Evolutionary conservation across 2,113 vertebrate species (phyloP), one percentile per base, ranked within the genome.

Genomic region (Calyptommatus sinebrachiatus): DNA sequence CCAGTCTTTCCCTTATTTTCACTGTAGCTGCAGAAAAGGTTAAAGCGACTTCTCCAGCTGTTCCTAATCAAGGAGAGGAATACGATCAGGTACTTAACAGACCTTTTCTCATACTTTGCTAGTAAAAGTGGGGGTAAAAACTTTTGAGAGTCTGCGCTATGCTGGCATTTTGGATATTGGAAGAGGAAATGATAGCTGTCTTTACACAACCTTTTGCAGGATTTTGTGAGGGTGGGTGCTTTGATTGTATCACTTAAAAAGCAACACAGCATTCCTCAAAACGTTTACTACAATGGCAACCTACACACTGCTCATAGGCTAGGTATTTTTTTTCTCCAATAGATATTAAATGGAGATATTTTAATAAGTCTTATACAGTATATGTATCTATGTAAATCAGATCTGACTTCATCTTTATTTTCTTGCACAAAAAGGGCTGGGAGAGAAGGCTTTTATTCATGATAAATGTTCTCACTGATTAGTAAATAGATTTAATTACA

Each of bases 81-180:
- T 57, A 14, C 53, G 18, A 57, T 18, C 12, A 57, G 53, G 53
- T 57, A 57, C 18, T 14, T 14, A 57, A 57, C 53, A 57, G 53
- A 57, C 1, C 53, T 57, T 57, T 12, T 57, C 14, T 57, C 53
- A 2, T 57, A 57, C 14, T 46, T 8, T 18, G 9, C 1, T 11
- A 53, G 5, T 14, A 46, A 10, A 35, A 4, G 6, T 9, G 22
- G 68, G 35, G 5, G 7, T 45, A 7, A 41, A 21, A 3, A 57
- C 28, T 8, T 67, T 29, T 8, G 61, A 72, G 50, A 28, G 24
- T 1, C 11, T 5, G 3, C 72, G 18, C 24, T 45, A 21, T 69
- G 68, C 9, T 53, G 7, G 29, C 10, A 69, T 24, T 26, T 12
- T 6, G 50, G 1, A 0, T 0, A 0, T 4, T 7, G 5, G 68